Conservation (phyloP, 2,888 invertebrate species). For the Brenthis hecate region DNA sequence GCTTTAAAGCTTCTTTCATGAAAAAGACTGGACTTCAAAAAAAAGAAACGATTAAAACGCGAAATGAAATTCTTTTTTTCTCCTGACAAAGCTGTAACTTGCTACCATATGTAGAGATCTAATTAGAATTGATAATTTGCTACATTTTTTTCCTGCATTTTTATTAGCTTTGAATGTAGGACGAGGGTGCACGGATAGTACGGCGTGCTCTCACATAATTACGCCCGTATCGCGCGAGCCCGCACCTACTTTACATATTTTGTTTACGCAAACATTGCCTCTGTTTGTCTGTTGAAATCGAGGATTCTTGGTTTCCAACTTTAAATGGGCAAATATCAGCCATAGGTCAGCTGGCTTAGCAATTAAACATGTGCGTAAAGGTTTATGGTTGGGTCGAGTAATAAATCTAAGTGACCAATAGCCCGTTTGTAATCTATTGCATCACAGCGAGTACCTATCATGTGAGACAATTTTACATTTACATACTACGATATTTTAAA, state of each 20-base stretch:
- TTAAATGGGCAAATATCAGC: constrained; percentile 53
- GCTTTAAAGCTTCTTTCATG: constrained; percentile 18
- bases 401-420: constrained; percentile 27
- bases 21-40: constrained; percentile 17
- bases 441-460: not conserved
- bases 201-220: constrained; percentile 77
- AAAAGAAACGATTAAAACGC: constrained; percentile 22
- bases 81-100: constrained; percentile 11
- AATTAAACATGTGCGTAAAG: constrained; percentile 55
- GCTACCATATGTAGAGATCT: constrained; percentile 42
- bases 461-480: constrained; percentile 5
- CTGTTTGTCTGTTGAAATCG: constrained; percentile 79
- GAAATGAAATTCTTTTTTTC: constrained; percentile 13
- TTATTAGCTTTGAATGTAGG: constrained; percentile 75
- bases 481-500: not conserved
- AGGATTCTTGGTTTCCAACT: constrained; percentile 62
- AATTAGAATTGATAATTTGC: constrained; percentile 77
- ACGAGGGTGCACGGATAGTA: constrained; percentile 60
- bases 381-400: constrained; percentile 39
- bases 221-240: constrained; percentile 72
- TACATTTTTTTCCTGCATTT: constrained; percentile 74
- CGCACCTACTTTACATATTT: constrained; percentile 80
- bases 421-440: constrained; percentile 15
- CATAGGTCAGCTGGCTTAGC: constrained; percentile 52
- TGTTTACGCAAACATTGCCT: constrained; percentile 75